Conservation (phyloP, 2,888 invertebrate genomes). For the Eupithecia subfuscata region DNA sequence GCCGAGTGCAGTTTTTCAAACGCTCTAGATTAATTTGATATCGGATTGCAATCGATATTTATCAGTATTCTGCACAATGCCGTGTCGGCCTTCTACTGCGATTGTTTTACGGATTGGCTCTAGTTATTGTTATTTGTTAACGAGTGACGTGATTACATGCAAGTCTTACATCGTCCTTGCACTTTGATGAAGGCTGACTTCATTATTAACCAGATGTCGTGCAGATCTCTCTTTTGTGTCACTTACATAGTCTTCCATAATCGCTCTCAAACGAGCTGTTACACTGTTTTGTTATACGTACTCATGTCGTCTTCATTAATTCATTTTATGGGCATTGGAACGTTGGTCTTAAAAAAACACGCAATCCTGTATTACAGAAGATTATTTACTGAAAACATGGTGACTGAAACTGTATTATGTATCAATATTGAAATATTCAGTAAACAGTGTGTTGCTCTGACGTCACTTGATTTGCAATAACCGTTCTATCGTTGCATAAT, state of each 20-base stretch:
- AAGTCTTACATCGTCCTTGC: background rate
- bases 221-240: too few relatives aligned
- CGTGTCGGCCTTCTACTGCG: background rate
- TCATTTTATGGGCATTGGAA: background rate
- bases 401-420: background rate
- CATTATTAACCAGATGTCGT: background rate
- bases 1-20: background rate
- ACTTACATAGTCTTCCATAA: too few relatives aligned
- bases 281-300: background rate
- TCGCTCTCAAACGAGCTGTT: background rate
- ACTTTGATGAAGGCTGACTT: background rate
- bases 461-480: conserved; percentile 13
- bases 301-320: background rate
- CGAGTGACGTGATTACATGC: background rate
- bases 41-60: conserved; percentile 17
- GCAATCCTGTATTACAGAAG: background rate
- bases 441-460: background rate
- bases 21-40: conserved; percentile 20
- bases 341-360: background rate
- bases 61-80: conserved; percentile 9
- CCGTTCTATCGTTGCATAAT: conserved; percentile 25
- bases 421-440: background rate
- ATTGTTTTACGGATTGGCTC: conserved; percentile 2
- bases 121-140: conserved; percentile 5
- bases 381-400: background rate